Base-by-base conservation (phyloP, 2,888 invertebrate genomes). In the Cosmorhoe ocellata region DNA sequence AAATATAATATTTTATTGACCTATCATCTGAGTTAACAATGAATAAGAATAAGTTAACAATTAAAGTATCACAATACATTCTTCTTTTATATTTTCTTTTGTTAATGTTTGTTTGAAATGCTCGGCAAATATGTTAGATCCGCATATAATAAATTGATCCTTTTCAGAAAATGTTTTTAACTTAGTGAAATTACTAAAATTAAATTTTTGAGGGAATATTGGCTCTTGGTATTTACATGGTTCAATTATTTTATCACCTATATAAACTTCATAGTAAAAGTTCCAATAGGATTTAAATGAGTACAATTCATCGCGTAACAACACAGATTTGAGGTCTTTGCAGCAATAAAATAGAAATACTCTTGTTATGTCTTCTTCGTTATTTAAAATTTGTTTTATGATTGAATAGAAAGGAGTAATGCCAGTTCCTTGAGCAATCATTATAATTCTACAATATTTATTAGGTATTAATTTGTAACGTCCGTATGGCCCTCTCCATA, bases 401-500 rank as follows among this genome's bases (percentile, higher is more conserved):
- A 96, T 90, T 10, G 92, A 88, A 63, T 92, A 88, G 67, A 95
- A 91, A 18, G 96, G 94, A 11, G 95, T 93, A 56, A 96, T 91
- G 0, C 95, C 96, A 14, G 95, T 94, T 0, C 96, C 96, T 71
- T 95, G 95, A 36, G 94, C 83, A 58, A 90, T 64, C 84, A 90
- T 85, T 14, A 88, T 64, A 30, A 90, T 73, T 67, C 78, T 75
- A 53, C 81, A 78, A 67, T 77, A 87, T 33, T 67, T 70, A 66
- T 91, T 91, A 10, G 74, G 79, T 51, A 69, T 66, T 26, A 92
- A 75, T 27, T 74, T 59, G 74, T 91, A 93, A 39, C 86, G 79
- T 6, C 95, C 95, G 81, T 94, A 94, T 0, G 96, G 95, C 0
- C 96, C 96, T 66, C 95, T 85, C 92, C 95, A 94, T 46, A 92